phyloP scores from a whole-genome alignment of 1,140 invertebrate genomes.

The Doryteuthis pealeii region DNA sequence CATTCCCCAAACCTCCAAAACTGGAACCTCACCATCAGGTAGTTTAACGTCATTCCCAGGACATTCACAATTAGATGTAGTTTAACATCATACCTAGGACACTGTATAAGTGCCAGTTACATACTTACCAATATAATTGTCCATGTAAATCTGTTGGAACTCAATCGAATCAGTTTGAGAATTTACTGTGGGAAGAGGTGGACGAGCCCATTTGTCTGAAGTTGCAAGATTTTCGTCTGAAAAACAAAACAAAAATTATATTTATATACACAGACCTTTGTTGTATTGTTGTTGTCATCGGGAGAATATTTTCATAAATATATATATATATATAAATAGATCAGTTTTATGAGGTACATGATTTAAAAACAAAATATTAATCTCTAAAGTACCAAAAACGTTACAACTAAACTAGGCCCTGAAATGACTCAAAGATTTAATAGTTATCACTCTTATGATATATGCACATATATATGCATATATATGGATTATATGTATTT shows the following conservation, averaged over 20 bases:
- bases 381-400: not conserved
- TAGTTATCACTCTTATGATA: not conserved
- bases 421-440: not conserved
- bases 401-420: too few species aligned
- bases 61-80: too few species aligned
- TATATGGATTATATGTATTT: too few species aligned
- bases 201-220: constrained; percentile 66
- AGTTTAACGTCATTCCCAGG: too few species aligned
- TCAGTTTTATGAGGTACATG: not conserved
- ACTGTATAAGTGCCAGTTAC: too few species aligned
- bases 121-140: constrained; percentile 79
- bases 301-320: too few species aligned
- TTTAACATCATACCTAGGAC: too few species aligned
- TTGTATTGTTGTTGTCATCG: too few species aligned
- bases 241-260: not conserved
- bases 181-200: constrained; percentile 66
- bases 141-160: constrained; percentile 72
- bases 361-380: not conserved
- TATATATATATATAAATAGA: not conserved
- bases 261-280: too few species aligned
- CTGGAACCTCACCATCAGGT: too few species aligned
- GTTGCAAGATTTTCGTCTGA: constrained; percentile 26
- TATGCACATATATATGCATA: not conserved
- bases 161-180: constrained; percentile 72
- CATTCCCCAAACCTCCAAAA: too few species aligned